A percentile compares a stretch with the other conserved stretches of the same genome.
Evolutionary conservation across 2,797 vertebrate species (phyloP).

Genomic region (Sciaenops ocellatus): DNA sequence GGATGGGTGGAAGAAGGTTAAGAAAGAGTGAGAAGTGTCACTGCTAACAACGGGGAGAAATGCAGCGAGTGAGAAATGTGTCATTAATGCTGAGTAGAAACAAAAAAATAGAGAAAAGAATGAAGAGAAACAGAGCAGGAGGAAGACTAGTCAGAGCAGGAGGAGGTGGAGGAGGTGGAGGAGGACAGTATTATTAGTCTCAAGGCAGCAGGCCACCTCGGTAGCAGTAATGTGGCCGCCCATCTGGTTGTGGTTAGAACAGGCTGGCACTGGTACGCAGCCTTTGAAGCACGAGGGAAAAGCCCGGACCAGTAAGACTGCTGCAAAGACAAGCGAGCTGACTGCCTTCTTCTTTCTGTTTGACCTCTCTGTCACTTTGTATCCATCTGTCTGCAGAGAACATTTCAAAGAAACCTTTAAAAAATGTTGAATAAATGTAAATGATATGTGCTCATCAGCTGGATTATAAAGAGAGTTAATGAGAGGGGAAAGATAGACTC

Average conservation of each 20-base stretch:
- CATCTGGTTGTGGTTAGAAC: constrained; percentile 79
- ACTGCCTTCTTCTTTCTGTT: constrained; percentile 43
- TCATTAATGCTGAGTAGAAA: constrained; percentile 5
- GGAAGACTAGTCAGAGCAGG: constrained; percentile 20
- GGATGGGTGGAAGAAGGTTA: constrained; percentile 35
- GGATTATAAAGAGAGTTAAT: background rate
- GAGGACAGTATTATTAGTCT: constrained; percentile 65
- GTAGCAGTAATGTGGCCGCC: constrained; percentile 67
- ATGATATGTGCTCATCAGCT: background rate
- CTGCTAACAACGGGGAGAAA: constrained; percentile 39
- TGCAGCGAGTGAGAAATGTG: constrained; percentile 43
- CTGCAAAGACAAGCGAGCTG: constrained; percentile 45
- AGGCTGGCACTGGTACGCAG: constrained; percentile 63
- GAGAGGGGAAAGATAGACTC: background rate
- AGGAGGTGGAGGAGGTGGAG: constrained; percentile 26
- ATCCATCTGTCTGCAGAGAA: constrained; percentile 40
- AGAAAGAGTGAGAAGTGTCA: constrained; percentile 33
- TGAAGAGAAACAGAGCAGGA: constrained; percentile 8
- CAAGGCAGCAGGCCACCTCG: constrained; percentile 65
- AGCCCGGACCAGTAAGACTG: constrained; percentile 43
- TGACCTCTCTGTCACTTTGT: constrained; percentile 48
- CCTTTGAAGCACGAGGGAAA: constrained; percentile 69
- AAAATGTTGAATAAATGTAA: constrained; percentile 13
- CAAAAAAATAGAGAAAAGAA: constrained; percentile 4
- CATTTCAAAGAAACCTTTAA: constrained; percentile 11